These are phyloP conservation scores for Brachypterus glaber DNA, from an alignment of 2,888 invertebrate species.

Conservation along the genomic window DNA sequence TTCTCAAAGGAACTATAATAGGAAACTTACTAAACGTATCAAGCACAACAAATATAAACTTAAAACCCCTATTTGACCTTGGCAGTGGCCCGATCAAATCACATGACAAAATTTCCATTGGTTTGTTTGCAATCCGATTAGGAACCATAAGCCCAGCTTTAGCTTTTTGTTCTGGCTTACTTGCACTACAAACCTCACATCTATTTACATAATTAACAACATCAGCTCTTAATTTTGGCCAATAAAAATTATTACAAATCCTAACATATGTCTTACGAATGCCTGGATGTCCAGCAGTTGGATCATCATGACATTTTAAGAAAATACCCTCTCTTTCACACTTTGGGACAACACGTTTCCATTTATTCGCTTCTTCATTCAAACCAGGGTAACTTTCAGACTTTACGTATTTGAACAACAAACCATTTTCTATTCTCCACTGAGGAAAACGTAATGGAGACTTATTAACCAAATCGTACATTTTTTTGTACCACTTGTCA, in stretches of 20 bases:
- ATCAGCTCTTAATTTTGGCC: slow-evolving; percentile 8
- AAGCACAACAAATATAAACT: slow-evolving; percentile 17
- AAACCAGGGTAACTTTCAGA: neutral
- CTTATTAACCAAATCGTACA: no score
- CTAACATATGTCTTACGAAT: slow-evolving; percentile 11
- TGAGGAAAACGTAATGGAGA: no score
- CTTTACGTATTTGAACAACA: slow-evolving; percentile 7
- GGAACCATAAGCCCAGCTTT: slow-evolving; percentile 12
- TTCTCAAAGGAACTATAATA: slow-evolving; percentile 19
- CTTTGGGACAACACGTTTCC: slow-evolving; percentile 10
- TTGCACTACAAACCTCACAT: no score
- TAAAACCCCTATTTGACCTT: slow-evolving; percentile 9
- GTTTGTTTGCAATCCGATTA: slow-evolving; percentile 6
- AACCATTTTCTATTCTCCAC: slow-evolving; percentile 7
- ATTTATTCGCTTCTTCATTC: neutral
- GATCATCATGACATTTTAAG: slow-evolving; percentile 9
- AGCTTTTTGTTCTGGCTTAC: slow-evolving; percentile 12
- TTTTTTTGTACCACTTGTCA: no score
- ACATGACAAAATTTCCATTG: slow-evolving; percentile 15
- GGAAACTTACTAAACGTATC: slow-evolving; percentile 22
- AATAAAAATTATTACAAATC: no score
- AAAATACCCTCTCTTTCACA: slow-evolving; percentile 8
- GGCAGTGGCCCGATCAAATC: slow-evolving; percentile 19
- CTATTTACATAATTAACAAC: slow-evolving; percentile 7
- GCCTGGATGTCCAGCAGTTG: slow-evolving; percentile 10